These are phyloP conservation scores for Strigops habroptila DNA, from an alignment of 2,113 vertebrate genomes.

Conservation along the genomic window DNA sequence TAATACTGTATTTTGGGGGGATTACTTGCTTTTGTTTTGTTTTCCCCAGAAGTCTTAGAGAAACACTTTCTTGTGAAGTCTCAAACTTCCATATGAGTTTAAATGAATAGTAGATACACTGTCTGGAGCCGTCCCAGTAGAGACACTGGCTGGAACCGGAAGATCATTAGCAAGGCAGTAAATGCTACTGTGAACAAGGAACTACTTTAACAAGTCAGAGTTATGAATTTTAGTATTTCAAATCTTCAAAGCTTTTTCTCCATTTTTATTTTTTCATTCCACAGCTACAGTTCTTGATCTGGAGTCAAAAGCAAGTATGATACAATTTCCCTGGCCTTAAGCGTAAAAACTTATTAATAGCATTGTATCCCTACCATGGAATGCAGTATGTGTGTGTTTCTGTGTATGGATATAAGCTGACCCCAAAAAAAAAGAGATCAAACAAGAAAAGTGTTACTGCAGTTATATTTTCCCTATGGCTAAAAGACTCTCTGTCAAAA, in stretches of 20 bases:
- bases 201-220: background rate
- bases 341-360: constrained; percentile 14
- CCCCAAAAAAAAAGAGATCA: background rate
- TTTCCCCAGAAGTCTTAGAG: background rate
- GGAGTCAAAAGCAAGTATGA: constrained; percentile 7
- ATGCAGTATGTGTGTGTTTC: background rate
- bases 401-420: background rate
- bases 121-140: background rate
- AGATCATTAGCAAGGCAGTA: background rate
- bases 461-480: background rate
- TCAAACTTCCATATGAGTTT: background rate
- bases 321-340: constrained; percentile 1
- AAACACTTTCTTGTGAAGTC: background rate
- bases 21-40: background rate
- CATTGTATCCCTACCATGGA: background rate
- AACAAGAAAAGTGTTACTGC: background rate
- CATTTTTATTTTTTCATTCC: background rate
- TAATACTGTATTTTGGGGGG: fast-evolving
- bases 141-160: background rate
- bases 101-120: background rate
- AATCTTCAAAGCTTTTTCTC: background rate
- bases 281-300: constrained; percentile 20
- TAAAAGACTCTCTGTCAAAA: background rate
- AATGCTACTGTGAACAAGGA: constrained; percentile 4
- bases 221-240: background rate